Evolutionary conservation across 2,888 invertebrate species (phyloP), one percentile per base, ranked within the genome.

Genomic region (Perizoma flavofasciatum): DNA sequence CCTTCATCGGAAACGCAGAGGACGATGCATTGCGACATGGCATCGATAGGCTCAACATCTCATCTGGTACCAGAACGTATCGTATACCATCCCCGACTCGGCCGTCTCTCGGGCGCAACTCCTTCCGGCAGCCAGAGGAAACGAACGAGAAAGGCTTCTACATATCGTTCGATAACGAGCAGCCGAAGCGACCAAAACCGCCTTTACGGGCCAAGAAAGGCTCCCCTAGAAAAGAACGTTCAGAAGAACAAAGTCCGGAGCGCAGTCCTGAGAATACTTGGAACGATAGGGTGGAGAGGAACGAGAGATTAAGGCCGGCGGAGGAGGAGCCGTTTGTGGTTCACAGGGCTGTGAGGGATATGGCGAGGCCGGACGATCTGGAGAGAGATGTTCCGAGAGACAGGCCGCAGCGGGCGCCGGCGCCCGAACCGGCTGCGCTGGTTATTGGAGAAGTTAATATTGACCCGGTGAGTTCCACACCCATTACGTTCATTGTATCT

Each of bases 81-180:
- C 94, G 97, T 81, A 96, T 97, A 85, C 96, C 97, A 32, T 97
- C 98, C 47, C 97, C 97, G 11, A 97, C 97, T 51, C 91, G 97
- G 60, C 96, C 97, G 2, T 93, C 95, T 64, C 84, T 94, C 43
- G 94, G 94, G 65, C 92, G 95, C 54, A 95, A 95, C 81, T 95
- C 96, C 60, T 96, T 96, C 90, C 96, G 95, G 81, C 93, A 78
- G 71, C 82, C 76, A 60, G 88, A 81, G 61, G 88, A 93, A 76
- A 77, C 92, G 78, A 82, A 93, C 79, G 96, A 97, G 81, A 96
- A 97, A 83, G 97, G 97, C 37, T 98, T 98, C 89, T 98, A 98
- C 85, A 97, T 98, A 79, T 97, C 97, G 52, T 98, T 98, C 82
- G 98, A 98, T 81, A 95, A 96, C 81, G 97, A 97, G 59, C 95